Evolutionary conservation across 2,797 vertebrate species (phyloP), one percentile per base, ranked within the genome.

Genomic region (Amblyopsis hoosieri): DNA sequence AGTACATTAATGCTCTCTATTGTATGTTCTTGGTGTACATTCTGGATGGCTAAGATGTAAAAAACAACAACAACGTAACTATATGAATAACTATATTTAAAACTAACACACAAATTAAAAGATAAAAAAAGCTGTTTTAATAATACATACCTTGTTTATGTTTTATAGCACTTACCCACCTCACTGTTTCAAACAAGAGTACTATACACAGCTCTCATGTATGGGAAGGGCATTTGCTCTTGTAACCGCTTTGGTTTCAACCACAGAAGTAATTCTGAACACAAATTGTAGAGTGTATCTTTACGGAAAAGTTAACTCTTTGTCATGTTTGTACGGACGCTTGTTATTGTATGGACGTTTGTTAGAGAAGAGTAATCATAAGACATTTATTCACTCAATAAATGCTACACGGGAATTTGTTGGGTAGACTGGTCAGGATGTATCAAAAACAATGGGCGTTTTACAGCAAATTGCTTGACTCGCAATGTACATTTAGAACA

Each of bases 381-480:
- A 74, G 76, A 70, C 52, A 45, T 67, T 59, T 59, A 76, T 80
- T 83, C 68, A 81, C 71, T 47, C 54, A 74, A 72, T 79, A 63
- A 80, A 78, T 75, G 57, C 78, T 71, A 50, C 63, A 71, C 74
- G 47, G 66, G 72, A 73, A 84, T 78, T 72, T 60, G 65, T 75
- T 71, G 48, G 52, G 69, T 72, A 82, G 78, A 80, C 74, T 71
- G 69, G 64, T 74, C 56, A 70, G 69, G 71, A 73, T 52, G 19
- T 74, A 82, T 79, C 72, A 79, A 76, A 76, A 73, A 77, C 66
- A 81, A 82, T 80, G 57, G 12, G 67, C 74, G 73, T 74, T 75
- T 79, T 50, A 47, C 52, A 54, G 70, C 74, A 55, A 81, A 80
- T 79, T 80, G 23, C 69, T 68, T 63, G 53, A 64, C 45, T 76